phyloP scores from a whole-genome alignment of 2,113 vertebrate species.

The Myiozetetes cayanensis region DNA sequence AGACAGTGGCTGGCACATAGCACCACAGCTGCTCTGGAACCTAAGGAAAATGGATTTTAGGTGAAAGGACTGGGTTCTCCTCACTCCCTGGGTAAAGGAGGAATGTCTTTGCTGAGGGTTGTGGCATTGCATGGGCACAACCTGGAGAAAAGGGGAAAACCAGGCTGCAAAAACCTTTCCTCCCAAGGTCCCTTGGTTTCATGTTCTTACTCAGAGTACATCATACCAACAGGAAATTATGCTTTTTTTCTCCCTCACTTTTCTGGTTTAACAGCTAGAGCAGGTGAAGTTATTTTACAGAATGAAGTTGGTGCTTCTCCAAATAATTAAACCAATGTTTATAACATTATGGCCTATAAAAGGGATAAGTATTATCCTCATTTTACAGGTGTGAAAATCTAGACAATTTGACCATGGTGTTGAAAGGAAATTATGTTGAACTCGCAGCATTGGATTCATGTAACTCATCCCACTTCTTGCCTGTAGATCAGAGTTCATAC shows the following conservation, averaged over 20 bases:
- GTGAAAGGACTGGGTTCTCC: neutral
- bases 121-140: neutral
- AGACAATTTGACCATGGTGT: conserved; percentile 13
- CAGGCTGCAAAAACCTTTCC: neutral
- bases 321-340: neutral
- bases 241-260: conserved; percentile 13
- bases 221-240: neutral
- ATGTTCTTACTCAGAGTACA: neutral
- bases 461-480: conserved; percentile 26
- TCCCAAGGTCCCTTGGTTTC: neutral
- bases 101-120: neutral
- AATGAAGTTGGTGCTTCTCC: neutral
- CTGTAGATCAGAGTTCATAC: neutral
- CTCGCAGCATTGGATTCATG: neutral
- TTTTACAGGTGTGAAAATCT: conserved; percentile 14
- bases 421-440: conserved; percentile 35
- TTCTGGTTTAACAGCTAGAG: neutral
- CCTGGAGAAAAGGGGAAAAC: neutral
- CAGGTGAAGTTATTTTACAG: conserved; percentile 5
- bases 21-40: neutral
- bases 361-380: neutral
- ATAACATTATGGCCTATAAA: neutral
- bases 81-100: neutral
- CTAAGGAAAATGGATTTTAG: neutral
- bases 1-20: neutral